Percentiles rank a stretch among this genome's conserved stretches.
Evolutionary conservation across 1,140 invertebrate genomes (phyloP).

Genomic region (Drosophila ohnishii): DNA sequence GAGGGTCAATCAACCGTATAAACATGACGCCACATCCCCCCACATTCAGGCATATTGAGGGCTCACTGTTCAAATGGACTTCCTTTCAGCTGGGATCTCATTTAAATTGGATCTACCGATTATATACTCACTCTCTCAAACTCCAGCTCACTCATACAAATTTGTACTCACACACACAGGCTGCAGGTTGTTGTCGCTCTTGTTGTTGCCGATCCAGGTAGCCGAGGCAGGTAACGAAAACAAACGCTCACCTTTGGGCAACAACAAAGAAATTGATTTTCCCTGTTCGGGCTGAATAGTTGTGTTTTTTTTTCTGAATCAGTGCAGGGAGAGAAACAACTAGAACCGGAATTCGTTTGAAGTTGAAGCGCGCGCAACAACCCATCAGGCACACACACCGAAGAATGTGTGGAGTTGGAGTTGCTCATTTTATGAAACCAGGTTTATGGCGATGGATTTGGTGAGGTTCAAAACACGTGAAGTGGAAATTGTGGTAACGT

Average conservation of each 20-base stretch:
- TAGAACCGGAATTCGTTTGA: constrained; percentile 77
- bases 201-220: constrained; percentile 51
- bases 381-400: constrained; percentile 14
- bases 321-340: constrained; percentile 46
- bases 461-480: neutral
- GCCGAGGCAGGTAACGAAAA: constrained; percentile 56
- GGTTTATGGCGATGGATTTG: constrained; percentile 1
- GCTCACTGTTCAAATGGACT: constrained; percentile 30
- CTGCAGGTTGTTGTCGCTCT: constrained; percentile 7
- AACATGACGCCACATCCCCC: neutral
- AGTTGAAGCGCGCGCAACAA: constrained; percentile 56
- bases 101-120: constrained; percentile 73
- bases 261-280: constrained; percentile 79
- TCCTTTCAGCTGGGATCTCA: constrained; percentile 45
- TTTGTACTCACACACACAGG: constrained; percentile 31
- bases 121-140: constrained; percentile 13
- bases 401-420: constrained; percentile 29
- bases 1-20: neutral
- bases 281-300: constrained; percentile 53
- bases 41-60: constrained; percentile 23
- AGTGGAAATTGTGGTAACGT: no score
- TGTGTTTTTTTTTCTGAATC: constrained; percentile 57
- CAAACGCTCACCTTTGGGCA: constrained; percentile 44
- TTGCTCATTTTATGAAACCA: constrained; percentile 12
- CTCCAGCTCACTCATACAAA: constrained; percentile 3